Conservation (phyloP, 1,140 invertebrate species). For the Helicoverpa armigera region DNA sequence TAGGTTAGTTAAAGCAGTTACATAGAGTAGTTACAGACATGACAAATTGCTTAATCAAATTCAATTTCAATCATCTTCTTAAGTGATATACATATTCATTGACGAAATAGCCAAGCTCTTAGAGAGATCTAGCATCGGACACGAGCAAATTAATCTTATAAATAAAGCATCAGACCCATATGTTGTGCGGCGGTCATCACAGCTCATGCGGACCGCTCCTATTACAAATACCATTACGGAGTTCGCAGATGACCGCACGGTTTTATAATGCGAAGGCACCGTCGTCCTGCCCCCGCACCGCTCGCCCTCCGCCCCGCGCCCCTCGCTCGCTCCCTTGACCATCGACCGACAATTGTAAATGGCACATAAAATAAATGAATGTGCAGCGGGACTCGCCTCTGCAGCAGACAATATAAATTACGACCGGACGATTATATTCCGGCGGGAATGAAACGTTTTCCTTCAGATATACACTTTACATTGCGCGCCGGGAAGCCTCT, state of each 20-base stretch:
- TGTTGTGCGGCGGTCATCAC: slow-evolving; percentile 65
- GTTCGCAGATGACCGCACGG: slow-evolving; percentile 87
- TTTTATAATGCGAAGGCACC: slow-evolving; percentile 86
- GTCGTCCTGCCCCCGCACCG: slow-evolving; percentile 65
- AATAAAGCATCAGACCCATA: slow-evolving; percentile 77
- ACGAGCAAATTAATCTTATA: slow-evolving; percentile 74
- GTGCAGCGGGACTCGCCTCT: slow-evolving; percentile 86
- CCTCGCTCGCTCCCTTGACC: slow-evolving; percentile 85
- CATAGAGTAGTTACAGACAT: too few relatives aligned
- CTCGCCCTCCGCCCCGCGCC: slow-evolving; percentile 59
- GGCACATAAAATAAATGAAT: slow-evolving; percentile 88
- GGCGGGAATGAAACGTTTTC: slow-evolving; percentile 83
- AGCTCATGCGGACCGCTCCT: slow-evolving; percentile 74
- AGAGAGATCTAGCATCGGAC: slow-evolving; percentile 46
- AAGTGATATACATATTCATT: slow-evolving; percentile 45
- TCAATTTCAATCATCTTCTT: slow-evolving; percentile 12
- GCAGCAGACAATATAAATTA: slow-evolving; percentile 88
- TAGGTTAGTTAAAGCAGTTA: too few relatives aligned
- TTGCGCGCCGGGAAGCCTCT: slow-evolving; percentile 52
- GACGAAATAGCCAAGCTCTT: slow-evolving; percentile 31
- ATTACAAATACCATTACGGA: slow-evolving; percentile 84
- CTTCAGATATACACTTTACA: slow-evolving; percentile 81
- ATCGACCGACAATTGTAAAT: slow-evolving; percentile 88
- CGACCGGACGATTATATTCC: slow-evolving; percentile 87
- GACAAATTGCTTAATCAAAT: background rate